phyloP scores from a whole-genome alignment of 2,797 vertebrate genomes.

The Dipus sagitta region DNA sequence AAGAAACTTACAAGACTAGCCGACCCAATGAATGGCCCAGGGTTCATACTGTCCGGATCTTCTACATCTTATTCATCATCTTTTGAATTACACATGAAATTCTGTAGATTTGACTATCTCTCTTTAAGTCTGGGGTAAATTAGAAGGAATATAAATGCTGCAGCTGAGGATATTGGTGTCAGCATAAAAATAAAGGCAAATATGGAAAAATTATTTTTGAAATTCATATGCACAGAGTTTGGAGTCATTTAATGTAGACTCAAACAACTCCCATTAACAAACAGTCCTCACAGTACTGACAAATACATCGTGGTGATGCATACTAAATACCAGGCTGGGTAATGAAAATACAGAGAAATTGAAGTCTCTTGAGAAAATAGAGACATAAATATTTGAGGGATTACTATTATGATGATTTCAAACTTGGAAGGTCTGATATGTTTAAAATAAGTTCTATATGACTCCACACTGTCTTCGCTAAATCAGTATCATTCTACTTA shows the following conservation, averaged over 20 bases:
- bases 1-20: neutral
- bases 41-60: neutral
- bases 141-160: conserved; percentile 8
- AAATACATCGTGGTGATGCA: neutral
- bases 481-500: neutral
- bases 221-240: neutral
- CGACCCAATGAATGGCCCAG: neutral
- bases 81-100: conserved; percentile 27
- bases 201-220: conserved; percentile 23
- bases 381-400: neutral
- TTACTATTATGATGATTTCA: conserved; percentile 1
- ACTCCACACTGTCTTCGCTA: neutral
- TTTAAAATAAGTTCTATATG: neutral
- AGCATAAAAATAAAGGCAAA: conserved; percentile 13
- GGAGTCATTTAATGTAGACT: neutral
- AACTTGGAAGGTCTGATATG: neutral
- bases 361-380: neutral
- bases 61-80: neutral
- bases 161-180: neutral
- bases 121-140: neutral
- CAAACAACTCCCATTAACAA: neutral
- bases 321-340: neutral
- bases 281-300: neutral
- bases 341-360: neutral
- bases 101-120: neutral